Base-by-base conservation (phyloP, 2,888 invertebrate species). In the Scaptodrosophila latifasciaeformis region DNA sequence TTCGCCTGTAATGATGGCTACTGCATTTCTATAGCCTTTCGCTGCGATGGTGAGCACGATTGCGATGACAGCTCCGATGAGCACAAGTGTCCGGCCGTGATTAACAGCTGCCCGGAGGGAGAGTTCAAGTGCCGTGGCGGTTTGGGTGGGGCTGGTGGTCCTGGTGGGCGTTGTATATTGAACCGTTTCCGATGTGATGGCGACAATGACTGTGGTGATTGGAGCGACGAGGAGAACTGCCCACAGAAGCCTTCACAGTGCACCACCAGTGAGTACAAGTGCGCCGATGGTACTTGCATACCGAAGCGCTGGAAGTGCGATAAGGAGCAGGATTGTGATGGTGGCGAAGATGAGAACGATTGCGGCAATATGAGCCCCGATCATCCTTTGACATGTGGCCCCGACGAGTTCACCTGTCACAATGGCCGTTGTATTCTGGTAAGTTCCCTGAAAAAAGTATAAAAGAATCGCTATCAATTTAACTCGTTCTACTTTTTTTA, bases 141-240 rank as follows among this genome's bases (percentile, higher is more conserved):
- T 21, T 89, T 82, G 1, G 85, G 85, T 1, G 85, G 85, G 0
- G 82, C 85, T 12, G 86, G 84, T 0, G 86, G 86, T 0, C 86
- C 85, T 7, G 84, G 86, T 31, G 86, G 86, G 0, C 80, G 91
- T 51, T 96, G 95, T 83, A 91, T 95, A 40, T 88, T 91, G 31
- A 89, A 89, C 68, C 90, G 92, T 55, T 95, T 92, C 81, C 90
- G 91, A 59, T 95, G 95, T 81, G 95, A 96, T 68, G 93, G 93
- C 0, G 94, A 95, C 78, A 92, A 94, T 77, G 95, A 96, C 81
- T 95, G 95, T 75, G 94, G 92, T 0, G 95, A 96, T 81, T 93
- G 93, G 91, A 93, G 93, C 49, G 95, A 95, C 76, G 95, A 95
- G 81, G 92, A 93, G 74, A 90, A 92, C 59, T 95, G 95, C 75